Evolutionary conservation across 2,797 vertebrate species (phyloP), one percentile per base, ranked within the genome.

Genomic region (Chanos chanos): DNA sequence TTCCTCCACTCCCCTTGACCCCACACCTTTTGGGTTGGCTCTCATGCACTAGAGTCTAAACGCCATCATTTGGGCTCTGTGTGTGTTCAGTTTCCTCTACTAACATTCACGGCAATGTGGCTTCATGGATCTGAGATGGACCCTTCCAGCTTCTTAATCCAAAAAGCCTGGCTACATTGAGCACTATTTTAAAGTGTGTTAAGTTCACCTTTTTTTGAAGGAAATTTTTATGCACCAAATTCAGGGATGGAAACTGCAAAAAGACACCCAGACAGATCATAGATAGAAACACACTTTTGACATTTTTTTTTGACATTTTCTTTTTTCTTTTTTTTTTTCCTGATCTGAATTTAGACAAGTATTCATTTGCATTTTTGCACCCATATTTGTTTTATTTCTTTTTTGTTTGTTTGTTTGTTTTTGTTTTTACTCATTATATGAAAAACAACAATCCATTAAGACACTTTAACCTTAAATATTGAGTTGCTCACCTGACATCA

Each of bases 21-120:
- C 76, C 87, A 87, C 68, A 78, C 85, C 74, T 72, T 77, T 64
- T 74, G 51, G 71, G 70, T 76, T 87, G 88, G 84, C 83, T 89
- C 73, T 82, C 71, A 76, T 71, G 83, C 89, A 91, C 91, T 77
- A 30, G 69, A 79, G 82, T 83, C 82, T 88, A 81, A 79, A 76
- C 61, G 50, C 36, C 77, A 73, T 62, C 43, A 61, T 73, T 61
- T 83, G 71, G 83, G 79, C 84, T 90, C 77, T 78, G 39, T 37
- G 85, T 88, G 89, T 86, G 68, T 61, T 72, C 66, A 51, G 53
- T 84, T 73, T 77, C 81, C 79, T 81, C 21, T 75, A 93, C 92
- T 92, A 91, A 93, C 87, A 55, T 39, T 79, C 89, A 89, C 87
- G 19, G 63, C 85, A 22, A 69, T 75, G 64, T 56, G 56, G 63